Evolutionary conservation across 2,113 vertebrate species (phyloP).

Genomic region (Dinomys branickii): DNA sequence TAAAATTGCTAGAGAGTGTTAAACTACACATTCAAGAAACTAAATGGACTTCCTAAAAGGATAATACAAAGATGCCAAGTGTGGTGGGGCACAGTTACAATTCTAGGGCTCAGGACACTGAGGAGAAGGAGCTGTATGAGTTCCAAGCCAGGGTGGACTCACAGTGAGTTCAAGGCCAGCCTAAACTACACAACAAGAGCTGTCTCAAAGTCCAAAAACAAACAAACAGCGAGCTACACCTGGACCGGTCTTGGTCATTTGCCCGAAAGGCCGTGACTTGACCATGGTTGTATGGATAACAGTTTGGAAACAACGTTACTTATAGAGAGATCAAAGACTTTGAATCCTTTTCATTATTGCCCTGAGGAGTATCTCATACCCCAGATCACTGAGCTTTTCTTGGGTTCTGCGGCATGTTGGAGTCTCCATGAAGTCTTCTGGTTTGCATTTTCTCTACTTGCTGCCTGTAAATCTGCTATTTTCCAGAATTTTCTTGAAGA

Average conservation of each 20-base stretch:
- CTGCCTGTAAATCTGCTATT: background rate
- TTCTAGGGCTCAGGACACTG: background rate
- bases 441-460: background rate
- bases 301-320: background rate
- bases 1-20: background rate
- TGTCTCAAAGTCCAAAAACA: background rate
- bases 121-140: background rate
- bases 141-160: background rate
- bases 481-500: conserved; percentile 27
- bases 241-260: background rate
- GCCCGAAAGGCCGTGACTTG: background rate
- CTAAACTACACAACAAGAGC: background rate
- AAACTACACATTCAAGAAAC: background rate
- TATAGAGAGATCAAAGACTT: background rate
- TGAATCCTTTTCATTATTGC: background rate
- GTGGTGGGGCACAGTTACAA: background rate
- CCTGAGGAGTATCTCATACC: background rate
- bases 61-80: background rate
- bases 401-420: background rate
- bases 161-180: background rate
- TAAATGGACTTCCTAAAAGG: background rate
- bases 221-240: background rate
- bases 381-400: background rate
- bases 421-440: background rate
- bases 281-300: background rate